A percentile compares a stretch with the other conserved stretches of the same genome.
phyloP scores from a whole-genome alignment of 2,113 vertebrate species.

The Protobothrops flavoviridis region DNA sequence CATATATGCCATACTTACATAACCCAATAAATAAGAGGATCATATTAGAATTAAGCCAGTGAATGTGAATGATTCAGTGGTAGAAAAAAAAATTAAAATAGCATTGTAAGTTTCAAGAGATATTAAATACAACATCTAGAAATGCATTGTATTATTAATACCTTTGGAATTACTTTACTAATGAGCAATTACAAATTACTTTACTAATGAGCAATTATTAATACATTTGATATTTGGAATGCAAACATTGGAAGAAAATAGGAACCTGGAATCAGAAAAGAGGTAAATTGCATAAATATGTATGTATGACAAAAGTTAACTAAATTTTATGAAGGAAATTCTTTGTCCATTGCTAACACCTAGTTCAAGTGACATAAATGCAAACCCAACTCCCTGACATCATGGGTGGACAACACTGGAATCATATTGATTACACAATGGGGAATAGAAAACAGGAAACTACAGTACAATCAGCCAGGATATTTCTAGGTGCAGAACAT shows the following conservation, averaged over 20 bases:
- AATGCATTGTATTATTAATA: neutral
- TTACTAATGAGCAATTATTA: neutral
- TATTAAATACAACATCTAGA: neutral
- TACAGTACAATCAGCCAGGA: neutral
- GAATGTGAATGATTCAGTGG: neutral
- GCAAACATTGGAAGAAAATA: neutral
- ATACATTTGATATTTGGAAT: neutral
- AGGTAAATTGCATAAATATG: neutral
- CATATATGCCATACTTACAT: neutral
- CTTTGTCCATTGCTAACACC: neutral
- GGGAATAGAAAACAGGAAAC: neutral
- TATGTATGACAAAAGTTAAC: neutral
- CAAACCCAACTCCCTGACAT: neutral
- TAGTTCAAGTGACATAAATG: neutral
- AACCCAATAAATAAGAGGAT: neutral
- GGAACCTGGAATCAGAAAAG: neutral
- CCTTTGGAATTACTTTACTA: neutral
- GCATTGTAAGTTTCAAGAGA: neutral
- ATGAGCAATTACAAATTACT: neutral
- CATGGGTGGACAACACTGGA: neutral
- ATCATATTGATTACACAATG: neutral
- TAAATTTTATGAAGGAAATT: neutral
- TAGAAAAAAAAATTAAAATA: neutral
- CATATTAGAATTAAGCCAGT: neutral
- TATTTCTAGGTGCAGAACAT: neutral